A percentile compares a stretch with the other conserved stretches of the same genome.
Evolutionary conservation across 2,888 invertebrate genomes (phyloP).

Genomic region (Vannuccia rotundouncinata): DNA sequence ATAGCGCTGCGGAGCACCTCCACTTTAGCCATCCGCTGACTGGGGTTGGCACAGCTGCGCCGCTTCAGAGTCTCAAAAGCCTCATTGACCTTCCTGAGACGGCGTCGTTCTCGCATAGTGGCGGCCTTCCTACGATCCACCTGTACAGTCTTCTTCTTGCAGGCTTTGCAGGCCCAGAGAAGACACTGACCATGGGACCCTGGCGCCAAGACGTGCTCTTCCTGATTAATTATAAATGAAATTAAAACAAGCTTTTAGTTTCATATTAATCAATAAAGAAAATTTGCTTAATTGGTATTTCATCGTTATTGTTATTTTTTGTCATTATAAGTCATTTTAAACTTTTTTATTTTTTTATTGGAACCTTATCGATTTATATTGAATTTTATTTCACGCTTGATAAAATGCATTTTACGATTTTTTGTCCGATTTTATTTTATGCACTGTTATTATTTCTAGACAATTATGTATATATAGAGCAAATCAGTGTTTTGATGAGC

Average conservation of each 20-base stretch:
- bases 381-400: too few species aligned
- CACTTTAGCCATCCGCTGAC: conserved; percentile 89
- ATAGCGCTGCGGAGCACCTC: conserved; percentile 94
- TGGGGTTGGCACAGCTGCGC: conserved; percentile 86
- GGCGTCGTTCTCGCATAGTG: conserved; percentile 81
- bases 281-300: too few species aligned
- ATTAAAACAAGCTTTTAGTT: not conserved
- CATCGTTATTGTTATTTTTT: too few species aligned
- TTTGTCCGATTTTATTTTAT: too few species aligned
- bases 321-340: too few species aligned
- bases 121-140: conserved; percentile 94
- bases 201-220: conserved; percentile 59
- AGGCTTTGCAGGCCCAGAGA: conserved; percentile 93
- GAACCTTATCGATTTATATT: too few species aligned
- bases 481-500: too few species aligned
- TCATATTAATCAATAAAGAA: not conserved
- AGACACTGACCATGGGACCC: conserved; percentile 63
- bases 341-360: too few species aligned
- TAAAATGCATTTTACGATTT: too few species aligned
- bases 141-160: conserved; percentile 81
- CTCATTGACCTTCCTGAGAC: conserved; percentile 93
- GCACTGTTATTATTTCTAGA: too few species aligned
- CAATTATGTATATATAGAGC: too few species aligned
- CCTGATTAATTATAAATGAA: conserved; percentile 24
- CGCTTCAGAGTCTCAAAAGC: conserved; percentile 90